Evolutionary conservation across 2,113 vertebrate genomes (phyloP).

Genomic region (Monopterus albus): DNA sequence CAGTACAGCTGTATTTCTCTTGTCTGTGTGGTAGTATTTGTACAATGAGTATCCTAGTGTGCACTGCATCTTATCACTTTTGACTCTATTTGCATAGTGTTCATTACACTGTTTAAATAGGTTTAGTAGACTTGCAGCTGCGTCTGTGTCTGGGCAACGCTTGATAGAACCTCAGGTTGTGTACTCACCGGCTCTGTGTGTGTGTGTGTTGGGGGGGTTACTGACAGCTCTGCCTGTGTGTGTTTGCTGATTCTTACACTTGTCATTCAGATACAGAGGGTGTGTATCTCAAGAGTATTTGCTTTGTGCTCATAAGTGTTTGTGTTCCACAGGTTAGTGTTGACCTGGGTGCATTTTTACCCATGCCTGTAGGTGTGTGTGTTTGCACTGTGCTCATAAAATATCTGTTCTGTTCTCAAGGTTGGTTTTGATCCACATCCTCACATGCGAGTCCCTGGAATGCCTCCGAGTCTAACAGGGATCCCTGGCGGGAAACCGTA

Average conservation of each 20-base stretch:
- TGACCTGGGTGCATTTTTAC: conserved; percentile 51
- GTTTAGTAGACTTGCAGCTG: conserved; percentile 60
- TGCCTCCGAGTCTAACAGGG: conserved; percentile 91
- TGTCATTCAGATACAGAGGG: conserved; percentile 46
- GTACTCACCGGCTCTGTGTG: conserved; percentile 39
- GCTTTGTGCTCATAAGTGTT: conserved; percentile 55
- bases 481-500: conserved; percentile 97
- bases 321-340: conserved; percentile 52
- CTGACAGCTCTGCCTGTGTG: conserved; percentile 40
- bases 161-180: conserved; percentile 60
- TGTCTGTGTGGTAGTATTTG: conserved; percentile 41
- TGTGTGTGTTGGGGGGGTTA: conserved; percentile 36
- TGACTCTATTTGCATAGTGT: conserved; percentile 66
- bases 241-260: conserved; percentile 65
- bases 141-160: conserved; percentile 61
- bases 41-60: conserved; percentile 28
- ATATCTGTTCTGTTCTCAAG: conserved; percentile 73
- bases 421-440: conserved; percentile 95
- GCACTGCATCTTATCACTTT: conserved; percentile 55
- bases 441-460: conserved; percentile 91
- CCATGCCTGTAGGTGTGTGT: conserved; percentile 30
- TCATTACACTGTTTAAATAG: conserved; percentile 77
- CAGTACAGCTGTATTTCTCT: conserved; percentile 43
- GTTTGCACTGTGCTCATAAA: conserved; percentile 50
- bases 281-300: conserved; percentile 56